Evolutionary conservation across 2,113 vertebrate genomes (phyloP), one percentile per base, ranked within the genome.

Genomic region (Crotalus viridis): DNA sequence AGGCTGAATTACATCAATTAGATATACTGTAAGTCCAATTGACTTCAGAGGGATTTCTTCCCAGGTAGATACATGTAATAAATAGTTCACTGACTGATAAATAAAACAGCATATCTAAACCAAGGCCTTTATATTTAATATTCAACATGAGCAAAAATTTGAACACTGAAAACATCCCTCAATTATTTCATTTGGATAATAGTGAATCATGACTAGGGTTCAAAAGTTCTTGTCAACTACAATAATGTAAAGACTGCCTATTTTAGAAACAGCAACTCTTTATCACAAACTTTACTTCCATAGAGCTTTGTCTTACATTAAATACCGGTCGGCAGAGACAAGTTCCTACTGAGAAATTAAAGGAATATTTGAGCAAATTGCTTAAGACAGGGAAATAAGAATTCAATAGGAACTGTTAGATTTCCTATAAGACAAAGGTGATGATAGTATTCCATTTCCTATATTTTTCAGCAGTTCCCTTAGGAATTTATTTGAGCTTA

Each of bases 381-480:
- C 46, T 95, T 94, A 93, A 94, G 48, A 89, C 89, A 95, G 69
- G 69, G 95, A 93, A 96, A 95, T 10, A 46, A 12, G 74, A 26
- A 74, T 92, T 88, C 90, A 89, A 22, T 87, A 52, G 56, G 88
- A 89, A 54, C 52, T 93, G 92, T 93, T 95, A 94, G 94, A 93
- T 93, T 54, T 92, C 92, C 93, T 74, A 74, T 91, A 93, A 94
- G 95, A 94, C 93, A 85, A 90, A 22, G 81, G 55, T 92, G 61
- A 46, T 89, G 89, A 94, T 2, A 93, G 22, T 57, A 90, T 93
- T 95, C 81, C 9, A 0, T 52, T 89, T 91, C 61, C 88, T 93
- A 43, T n/a, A 13, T 61, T 96, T 94, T 93, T 93, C 91, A 94
- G 94, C 3, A 87, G 61, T 5, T 56, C 48, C 61, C 57, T 26